Base-by-base conservation (phyloP, 2,797 vertebrate genomes). In the Brotula barbata region DNA sequence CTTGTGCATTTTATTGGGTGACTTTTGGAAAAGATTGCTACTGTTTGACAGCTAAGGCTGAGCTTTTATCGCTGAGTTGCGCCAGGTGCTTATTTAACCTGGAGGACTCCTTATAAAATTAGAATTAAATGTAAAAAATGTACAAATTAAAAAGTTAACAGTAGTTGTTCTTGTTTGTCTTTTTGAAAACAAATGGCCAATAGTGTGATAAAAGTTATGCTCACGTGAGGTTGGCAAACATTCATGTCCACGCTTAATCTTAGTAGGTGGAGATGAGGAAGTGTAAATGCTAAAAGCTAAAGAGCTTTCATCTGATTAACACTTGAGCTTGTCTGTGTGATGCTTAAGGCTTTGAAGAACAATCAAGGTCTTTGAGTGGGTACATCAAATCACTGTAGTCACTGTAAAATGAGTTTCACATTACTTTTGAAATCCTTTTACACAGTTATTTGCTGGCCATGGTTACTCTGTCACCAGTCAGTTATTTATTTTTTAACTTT, bases 251-350 rank as follows among this genome's bases (percentile, higher is more conserved):
- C n/a, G 41, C 19, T 61, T 69, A 49, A 62, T 62, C 43, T 64
- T 16, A 43, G 40, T 49, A 22, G 13, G 8, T 5, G 6, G n/a
- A 3, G 28, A 37, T 20, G 39, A 31, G 54, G 36, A 68, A 56
- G 37, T 68, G 5, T 7, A 20, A 25, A 44, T n/a, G n/a, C n/a
- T n/a, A 6, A 16, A 11, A 58, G 20, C 44, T 48, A 2, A 22
- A 40, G 45, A n/a, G 41, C 51, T 9, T 44, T 43, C 22, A 14
- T 20, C 49, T 76, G 69, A 75, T 77, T 67, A 71, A 50, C 31
- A 23, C 13, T 20, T 80, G 62, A 76, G 82, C 58, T 71, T 12
- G 16, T 78, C 39, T 62, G 43, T 21, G 1, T 47, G 12, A 3
- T 63, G 66, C 78, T 68, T 16, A 58, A 57, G 21, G 39, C 68